Evolutionary conservation across 2,888 invertebrate genomes (phyloP).

Genomic region (Pristionchus maxplancki): DNA sequence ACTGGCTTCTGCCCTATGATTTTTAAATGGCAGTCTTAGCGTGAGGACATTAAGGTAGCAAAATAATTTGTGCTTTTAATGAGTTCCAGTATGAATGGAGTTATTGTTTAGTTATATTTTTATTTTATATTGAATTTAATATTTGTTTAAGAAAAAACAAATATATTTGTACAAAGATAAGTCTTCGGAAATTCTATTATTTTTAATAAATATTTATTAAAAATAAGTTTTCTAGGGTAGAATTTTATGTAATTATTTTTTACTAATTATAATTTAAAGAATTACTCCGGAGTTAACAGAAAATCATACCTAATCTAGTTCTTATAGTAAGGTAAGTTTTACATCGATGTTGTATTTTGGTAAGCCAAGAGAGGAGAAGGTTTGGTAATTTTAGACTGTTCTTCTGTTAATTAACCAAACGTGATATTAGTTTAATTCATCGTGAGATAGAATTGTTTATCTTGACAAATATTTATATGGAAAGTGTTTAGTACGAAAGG

Average conservation of each 20-base stretch:
- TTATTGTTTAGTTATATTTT: slow-evolving; percentile 67
- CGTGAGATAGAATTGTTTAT: slow-evolving; percentile 73
- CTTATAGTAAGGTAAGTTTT: slow-evolving; percentile 70
- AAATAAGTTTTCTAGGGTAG: slow-evolving; percentile 70
- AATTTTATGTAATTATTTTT: slow-evolving; percentile 69
- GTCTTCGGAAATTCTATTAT: slow-evolving; percentile 72
- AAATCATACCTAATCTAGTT: slow-evolving; percentile 70
- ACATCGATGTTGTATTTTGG: slow-evolving; percentile 71
- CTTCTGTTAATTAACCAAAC: slow-evolving; percentile 69
- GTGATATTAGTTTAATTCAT: slow-evolving; percentile 73
- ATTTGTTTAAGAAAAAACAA: slow-evolving; percentile 67
- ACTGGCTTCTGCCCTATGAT: slow-evolving; percentile 86
- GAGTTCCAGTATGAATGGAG: slow-evolving; percentile 86
- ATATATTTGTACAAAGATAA: slow-evolving; percentile 69
- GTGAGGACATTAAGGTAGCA: slow-evolving; percentile 89
- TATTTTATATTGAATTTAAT: slow-evolving; percentile 65
- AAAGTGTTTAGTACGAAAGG: slow-evolving; percentile 70
- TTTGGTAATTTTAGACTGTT: slow-evolving; percentile 69
- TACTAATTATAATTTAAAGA: slow-evolving; percentile 67
- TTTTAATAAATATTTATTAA: slow-evolving; percentile 52
- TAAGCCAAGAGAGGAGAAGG: slow-evolving; percentile 65
- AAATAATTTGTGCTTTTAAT: slow-evolving; percentile 89
- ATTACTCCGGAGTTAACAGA: slow-evolving; percentile 75
- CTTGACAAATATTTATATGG: slow-evolving; percentile 65
- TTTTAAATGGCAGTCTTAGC: slow-evolving; percentile 87